phyloP scores from a whole-genome alignment of 2,888 invertebrate genomes.

The Leptopterna dolabrata region DNA sequence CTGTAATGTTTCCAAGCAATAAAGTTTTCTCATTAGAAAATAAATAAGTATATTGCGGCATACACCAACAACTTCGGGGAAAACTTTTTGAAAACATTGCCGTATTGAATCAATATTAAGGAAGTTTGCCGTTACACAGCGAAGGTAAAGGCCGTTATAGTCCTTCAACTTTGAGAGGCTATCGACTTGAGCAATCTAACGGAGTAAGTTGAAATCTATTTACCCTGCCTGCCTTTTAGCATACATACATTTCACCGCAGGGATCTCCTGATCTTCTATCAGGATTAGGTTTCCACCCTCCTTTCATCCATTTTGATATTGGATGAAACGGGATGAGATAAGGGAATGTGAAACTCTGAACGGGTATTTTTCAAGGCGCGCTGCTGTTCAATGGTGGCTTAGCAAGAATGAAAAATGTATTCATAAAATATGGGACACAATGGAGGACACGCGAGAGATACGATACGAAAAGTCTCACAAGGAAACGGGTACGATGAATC shows the following conservation, averaged over 20 bases:
- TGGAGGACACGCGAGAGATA: no score
- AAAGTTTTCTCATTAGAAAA: no score
- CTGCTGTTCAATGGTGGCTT: no score
- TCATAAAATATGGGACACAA: no score
- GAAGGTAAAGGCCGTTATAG: background rate
- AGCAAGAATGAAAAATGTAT: no score
- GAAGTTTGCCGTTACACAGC: background rate
- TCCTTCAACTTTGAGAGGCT: background rate
- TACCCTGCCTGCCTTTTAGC: slow-evolving; percentile 24
- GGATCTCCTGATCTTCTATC: background rate
- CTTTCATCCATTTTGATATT: slow-evolving; percentile 18
- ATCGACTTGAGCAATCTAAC: slow-evolving; percentile 25
- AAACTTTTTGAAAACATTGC: background rate
- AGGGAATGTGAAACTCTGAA: background rate
- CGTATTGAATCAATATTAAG: slow-evolving; percentile 6
- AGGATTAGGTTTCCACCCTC: background rate
- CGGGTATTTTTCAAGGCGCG: background rate
- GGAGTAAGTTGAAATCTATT: slow-evolving; percentile 35
- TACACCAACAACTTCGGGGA: background rate
- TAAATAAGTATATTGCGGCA: no score
- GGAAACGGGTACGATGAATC: no score
- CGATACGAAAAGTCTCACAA: no score
- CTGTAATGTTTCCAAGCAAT: no score
- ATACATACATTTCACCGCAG: slow-evolving; percentile 15
- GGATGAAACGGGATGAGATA: background rate